Evolutionary conservation across 2,888 invertebrate genomes (phyloP).

Genomic region (Drosophila mayaguana): DNA sequence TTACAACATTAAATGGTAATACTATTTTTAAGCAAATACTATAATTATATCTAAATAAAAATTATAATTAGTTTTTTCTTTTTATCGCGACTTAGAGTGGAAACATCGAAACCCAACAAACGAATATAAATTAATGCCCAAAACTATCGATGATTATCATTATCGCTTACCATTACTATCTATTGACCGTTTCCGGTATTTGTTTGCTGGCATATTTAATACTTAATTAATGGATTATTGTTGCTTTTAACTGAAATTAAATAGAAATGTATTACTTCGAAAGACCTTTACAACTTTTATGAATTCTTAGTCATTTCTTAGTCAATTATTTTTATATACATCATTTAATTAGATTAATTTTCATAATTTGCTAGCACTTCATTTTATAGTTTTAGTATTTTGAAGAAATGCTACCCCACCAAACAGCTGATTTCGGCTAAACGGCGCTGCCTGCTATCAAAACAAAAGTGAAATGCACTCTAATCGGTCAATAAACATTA

Average conservation of each 20-base stretch:
- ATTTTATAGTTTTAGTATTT: conserved; percentile 22
- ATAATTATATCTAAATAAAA: not conserved
- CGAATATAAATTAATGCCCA: not conserved
- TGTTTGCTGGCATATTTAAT: not conserved
- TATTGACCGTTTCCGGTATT: conserved; percentile 11
- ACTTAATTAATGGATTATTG: not conserved
- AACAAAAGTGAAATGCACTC: not conserved
- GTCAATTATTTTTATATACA: not conserved
- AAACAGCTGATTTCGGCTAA: conserved; percentile 35
- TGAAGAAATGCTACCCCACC: conserved; percentile 13
- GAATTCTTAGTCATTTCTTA: not conserved
- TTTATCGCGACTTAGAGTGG: not conserved
- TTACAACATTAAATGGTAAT: not conserved
- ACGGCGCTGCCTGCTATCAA: not conserved
- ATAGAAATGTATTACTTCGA: not conserved
- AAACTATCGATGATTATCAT: not conserved
- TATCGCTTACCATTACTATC: not conserved
- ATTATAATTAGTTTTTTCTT: not conserved
- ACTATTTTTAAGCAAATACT: not conserved
- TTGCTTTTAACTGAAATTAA: not conserved
- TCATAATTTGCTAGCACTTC: not conserved
- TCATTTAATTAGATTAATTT: too few relatives aligned
- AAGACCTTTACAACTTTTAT: not conserved
- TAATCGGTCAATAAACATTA: not conserved
- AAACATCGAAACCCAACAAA: too few relatives aligned